Evolutionary conservation across 2,888 invertebrate genomes (phyloP).

Genomic region (Pandemis heparana): DNA sequence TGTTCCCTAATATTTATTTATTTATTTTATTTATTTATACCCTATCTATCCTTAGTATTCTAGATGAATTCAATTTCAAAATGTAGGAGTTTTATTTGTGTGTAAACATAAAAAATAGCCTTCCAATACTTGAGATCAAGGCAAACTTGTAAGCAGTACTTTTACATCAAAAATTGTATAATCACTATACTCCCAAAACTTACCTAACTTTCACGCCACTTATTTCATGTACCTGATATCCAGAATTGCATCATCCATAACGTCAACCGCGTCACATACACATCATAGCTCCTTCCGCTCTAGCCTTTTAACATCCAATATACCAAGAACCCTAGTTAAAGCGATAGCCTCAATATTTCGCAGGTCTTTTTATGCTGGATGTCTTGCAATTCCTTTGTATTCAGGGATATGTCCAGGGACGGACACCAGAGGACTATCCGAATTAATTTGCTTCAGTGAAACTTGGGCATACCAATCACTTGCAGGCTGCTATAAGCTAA

Average conservation of each 20-base stretch:
- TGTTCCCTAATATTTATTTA: too few species aligned
- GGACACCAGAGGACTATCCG: constrained; percentile 30
- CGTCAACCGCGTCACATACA: neutral
- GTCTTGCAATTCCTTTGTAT: constrained; percentile 24
- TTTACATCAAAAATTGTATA: too few species aligned
- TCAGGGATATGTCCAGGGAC: constrained; percentile 23
- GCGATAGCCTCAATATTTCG: neutral
- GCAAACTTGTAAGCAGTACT: too few species aligned
- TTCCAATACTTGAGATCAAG: too few species aligned
- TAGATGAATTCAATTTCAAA: too few species aligned
- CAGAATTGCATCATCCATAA: neutral
- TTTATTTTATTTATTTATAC: too few species aligned
- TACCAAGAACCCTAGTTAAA: neutral
- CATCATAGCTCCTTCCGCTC: neutral
- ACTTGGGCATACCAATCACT: constrained; percentile 23
- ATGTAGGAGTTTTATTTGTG: too few species aligned
- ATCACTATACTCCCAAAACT: too few species aligned
- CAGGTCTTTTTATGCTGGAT: constrained; percentile 7
- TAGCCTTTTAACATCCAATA: neutral
- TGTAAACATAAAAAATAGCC: too few species aligned
- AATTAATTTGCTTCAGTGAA: constrained; percentile 29
- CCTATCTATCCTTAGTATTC: too few species aligned
- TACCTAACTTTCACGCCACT: too few species aligned
- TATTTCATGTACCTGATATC: neutral
- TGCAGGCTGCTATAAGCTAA: constrained; percentile 3